Conservation (phyloP, 2,888 invertebrate species). For the Pristionchus mayeri region DNA sequence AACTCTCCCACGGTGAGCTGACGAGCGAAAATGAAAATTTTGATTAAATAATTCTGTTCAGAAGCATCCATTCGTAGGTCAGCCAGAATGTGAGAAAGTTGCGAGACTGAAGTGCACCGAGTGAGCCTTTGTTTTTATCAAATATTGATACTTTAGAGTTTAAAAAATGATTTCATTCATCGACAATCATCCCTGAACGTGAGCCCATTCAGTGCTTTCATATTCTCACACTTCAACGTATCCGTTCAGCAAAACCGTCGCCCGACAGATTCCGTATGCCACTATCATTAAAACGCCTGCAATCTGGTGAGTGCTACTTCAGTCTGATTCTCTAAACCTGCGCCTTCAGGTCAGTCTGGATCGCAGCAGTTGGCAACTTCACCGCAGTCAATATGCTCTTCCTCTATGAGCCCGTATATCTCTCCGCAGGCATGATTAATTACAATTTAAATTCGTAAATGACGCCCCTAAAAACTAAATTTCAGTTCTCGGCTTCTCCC, state of each 20-base stretch:
- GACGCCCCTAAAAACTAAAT: too few species aligned
- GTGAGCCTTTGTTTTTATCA: neutral
- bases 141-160: neutral
- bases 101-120: conserved; percentile 60
- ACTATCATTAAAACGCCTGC: conserved; percentile 62
- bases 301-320: conserved; percentile 59
- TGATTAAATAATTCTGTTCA: neutral
- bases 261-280: conserved; percentile 55
- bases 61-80: conserved; percentile 69
- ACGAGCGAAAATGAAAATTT: neutral
- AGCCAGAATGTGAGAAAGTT: conserved; percentile 65
- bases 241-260: neutral
- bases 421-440: conserved; percentile 50
- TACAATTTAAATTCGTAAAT: too few species aligned
- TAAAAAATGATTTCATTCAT: neutral
- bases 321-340: neutral
- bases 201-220: too few species aligned
- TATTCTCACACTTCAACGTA: too few species aligned
- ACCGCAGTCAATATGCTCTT: conserved; percentile 68
- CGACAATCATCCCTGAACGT: too few species aligned
- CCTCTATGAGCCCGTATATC: conserved; percentile 64
- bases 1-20: conserved; percentile 52
- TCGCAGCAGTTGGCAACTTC: conserved; percentile 70
- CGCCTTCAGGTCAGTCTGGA: conserved; percentile 54
- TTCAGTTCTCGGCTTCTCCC: conserved; percentile 65